Evolutionary conservation across 2,797 vertebrate genomes (phyloP).

Genomic region (Selene dorsalis): DNA sequence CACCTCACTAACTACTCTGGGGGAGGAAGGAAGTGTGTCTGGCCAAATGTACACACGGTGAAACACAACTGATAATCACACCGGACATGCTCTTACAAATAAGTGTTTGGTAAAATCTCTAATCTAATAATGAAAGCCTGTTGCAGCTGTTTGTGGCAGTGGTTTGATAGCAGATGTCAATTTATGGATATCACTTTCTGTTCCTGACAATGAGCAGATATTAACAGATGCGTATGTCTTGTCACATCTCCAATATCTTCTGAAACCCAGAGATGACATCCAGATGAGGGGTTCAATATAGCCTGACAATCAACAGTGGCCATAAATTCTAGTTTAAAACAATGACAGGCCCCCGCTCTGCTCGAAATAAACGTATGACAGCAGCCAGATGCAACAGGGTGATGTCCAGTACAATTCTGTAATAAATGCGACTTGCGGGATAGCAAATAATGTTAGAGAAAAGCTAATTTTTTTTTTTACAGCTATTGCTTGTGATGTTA

Average conservation of each 20-base stretch:
- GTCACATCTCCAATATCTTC: slow-evolving; percentile 73
- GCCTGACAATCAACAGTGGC: slow-evolving; percentile 37
- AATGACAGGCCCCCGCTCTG: slow-evolving; percentile 23
- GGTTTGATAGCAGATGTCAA: slow-evolving; percentile 65
- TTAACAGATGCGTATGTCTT: slow-evolving; percentile 54
- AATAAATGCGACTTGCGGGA: not conserved
- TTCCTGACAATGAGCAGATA: slow-evolving; percentile 60
- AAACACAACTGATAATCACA: slow-evolving; percentile 44
- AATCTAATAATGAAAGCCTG: slow-evolving; percentile 63
- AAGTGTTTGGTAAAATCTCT: slow-evolving; percentile 47
- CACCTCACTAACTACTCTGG: not conserved
- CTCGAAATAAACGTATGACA: slow-evolving; percentile 27
- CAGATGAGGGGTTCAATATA: slow-evolving; percentile 55
- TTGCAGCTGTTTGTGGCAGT: slow-evolving; percentile 59
- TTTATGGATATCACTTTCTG: slow-evolving; percentile 57
- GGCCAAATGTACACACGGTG: slow-evolving; percentile 12
- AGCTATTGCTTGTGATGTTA: not conserved
- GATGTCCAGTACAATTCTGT: not conserved
- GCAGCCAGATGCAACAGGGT: slow-evolving; percentile 27
- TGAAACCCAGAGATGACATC: slow-evolving; percentile 51
- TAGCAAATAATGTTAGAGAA: not conserved
- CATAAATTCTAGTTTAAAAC: slow-evolving; percentile 16
- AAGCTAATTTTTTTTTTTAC: not conserved
- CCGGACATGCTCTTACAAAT: slow-evolving; percentile 47
- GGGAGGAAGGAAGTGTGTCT: slow-evolving; percentile 6